Conservation (phyloP, 2,113 vertebrate genomes). For the Phainopepla nitens region DNA sequence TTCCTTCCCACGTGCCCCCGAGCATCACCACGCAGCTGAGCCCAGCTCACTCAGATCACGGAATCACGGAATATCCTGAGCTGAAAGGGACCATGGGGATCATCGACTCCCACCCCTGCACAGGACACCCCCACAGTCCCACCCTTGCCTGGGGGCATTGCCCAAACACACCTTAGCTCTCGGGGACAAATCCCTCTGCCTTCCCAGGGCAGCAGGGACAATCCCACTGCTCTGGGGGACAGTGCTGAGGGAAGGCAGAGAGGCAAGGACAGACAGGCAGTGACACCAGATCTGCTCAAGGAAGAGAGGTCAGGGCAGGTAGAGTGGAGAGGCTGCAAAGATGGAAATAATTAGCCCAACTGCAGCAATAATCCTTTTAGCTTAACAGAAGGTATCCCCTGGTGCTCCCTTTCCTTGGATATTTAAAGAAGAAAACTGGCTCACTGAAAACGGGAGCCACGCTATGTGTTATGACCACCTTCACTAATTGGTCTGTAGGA, state of each 20-base stretch:
- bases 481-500: neutral
- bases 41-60: neutral
- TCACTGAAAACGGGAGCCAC: neutral
- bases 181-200: neutral
- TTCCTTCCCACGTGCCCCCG: rapidly evolving
- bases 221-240: neutral
- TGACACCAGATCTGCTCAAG: neutral
- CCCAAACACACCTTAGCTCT: neutral
- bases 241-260: neutral
- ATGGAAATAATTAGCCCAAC: constrained; percentile 18
- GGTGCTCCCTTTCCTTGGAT: neutral
- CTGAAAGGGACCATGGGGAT: neutral
- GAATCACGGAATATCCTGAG: rapidly evolving
- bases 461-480: neutral
- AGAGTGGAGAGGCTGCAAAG: neutral
- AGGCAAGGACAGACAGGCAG: neutral
- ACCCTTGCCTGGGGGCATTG: neutral
- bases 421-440: neutral
- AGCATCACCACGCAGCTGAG: neutral
- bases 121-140: neutral
- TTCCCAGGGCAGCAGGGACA: rapidly evolving
- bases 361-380: neutral
- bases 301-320: neutral
- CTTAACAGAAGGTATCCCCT: neutral
- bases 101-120: neutral